Base-by-base conservation (phyloP, 2,113 vertebrate species). In the Eptatretus burgeri region DNA sequence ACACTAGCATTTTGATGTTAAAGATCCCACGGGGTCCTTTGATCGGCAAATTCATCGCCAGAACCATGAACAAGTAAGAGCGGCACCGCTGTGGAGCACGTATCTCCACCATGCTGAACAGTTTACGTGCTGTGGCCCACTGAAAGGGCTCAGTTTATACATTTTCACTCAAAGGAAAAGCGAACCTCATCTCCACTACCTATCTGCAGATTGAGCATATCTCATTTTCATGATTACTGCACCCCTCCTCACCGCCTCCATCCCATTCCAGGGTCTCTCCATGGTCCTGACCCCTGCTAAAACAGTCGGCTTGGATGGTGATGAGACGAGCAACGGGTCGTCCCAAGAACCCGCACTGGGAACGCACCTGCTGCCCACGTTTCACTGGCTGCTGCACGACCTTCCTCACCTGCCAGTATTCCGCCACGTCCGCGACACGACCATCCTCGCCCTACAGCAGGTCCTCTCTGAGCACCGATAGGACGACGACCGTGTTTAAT, bases 331-430 rank as follows among this genome's bases (percentile, higher is more conserved):
- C 50, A 85, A 88, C 50, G 86, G 82, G 51, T 78, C 78, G 7
- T 81, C 82, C 80, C 87, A 89, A n/a, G 91, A 98, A 51, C 85
- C 91, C 63, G 79, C 81, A 41, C 27, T 41, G 3, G 27, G 27
- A 41, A 41, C 78, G 0, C 83, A 93, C 53, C 73, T 84, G 5
- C 69, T 94, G 64, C 84, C 80, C 10, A 78, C 80, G 0, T 93
- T 94, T 73, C 87, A 93, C 73, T 94, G 91, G 91, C 75, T 96
- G 60, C 76, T 93, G 18, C 78, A 80, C 10, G 89, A 87, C 72
- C 78, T 93, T 52, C 89, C 89, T 0, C 78, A 78, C 68, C 79
- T 98, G 53, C 91, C 91, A 0, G 70, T 95, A 50, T 98, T 98
- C 14, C 78, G 83, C 72, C 94, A 83, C 1, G 86, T 95, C 50